Evolutionary conservation across 1,140 invertebrate species (phyloP).

Genomic region (Drosophila biarmipes): DNA sequence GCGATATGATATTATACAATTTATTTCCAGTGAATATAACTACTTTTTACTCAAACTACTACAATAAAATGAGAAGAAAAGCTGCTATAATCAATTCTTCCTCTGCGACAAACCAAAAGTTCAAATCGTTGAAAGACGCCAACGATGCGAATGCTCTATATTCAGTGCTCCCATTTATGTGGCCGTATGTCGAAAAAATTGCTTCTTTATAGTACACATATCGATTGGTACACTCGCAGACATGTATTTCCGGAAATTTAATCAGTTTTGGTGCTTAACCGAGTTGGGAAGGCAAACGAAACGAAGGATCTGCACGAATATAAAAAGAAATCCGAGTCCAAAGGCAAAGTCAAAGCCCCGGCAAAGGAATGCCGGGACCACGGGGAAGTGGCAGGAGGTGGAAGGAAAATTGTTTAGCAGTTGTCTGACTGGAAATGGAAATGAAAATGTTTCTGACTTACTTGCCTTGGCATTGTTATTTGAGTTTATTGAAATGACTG

Average conservation of each 20-base stretch:
- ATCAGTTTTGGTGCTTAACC: constrained; percentile 64
- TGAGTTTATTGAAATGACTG: constrained; percentile 66
- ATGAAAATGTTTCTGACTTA: constrained; percentile 63
- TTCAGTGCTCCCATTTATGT: constrained; percentile 22
- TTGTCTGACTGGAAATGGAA: constrained; percentile 52
- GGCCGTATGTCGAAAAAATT: constrained; percentile 24
- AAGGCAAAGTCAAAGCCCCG: constrained; percentile 10
- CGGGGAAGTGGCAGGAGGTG: background rate
- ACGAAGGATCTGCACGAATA: constrained; percentile 37
- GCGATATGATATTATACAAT: no score
- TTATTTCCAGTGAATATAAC: no score
- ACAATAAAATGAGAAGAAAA: background rate
- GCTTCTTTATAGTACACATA: constrained; percentile 58
- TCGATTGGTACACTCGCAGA: constrained; percentile 52
- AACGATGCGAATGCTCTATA: constrained; percentile 42
- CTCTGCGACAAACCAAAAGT: constrained; percentile 27
- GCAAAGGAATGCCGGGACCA: constrained; percentile 14
- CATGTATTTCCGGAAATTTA: constrained; percentile 64
- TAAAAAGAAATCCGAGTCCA: constrained; percentile 43
- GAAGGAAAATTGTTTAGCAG: constrained; percentile 52
- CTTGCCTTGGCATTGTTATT: constrained; percentile 63
- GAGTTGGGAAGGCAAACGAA: constrained; percentile 36
- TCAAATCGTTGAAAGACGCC: constrained; percentile 2
- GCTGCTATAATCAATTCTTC: no score
- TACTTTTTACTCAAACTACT: background rate